Evolutionary conservation across 2,797 vertebrate species (phyloP).

Genomic region (Hydrocynus forskahlii): DNA sequence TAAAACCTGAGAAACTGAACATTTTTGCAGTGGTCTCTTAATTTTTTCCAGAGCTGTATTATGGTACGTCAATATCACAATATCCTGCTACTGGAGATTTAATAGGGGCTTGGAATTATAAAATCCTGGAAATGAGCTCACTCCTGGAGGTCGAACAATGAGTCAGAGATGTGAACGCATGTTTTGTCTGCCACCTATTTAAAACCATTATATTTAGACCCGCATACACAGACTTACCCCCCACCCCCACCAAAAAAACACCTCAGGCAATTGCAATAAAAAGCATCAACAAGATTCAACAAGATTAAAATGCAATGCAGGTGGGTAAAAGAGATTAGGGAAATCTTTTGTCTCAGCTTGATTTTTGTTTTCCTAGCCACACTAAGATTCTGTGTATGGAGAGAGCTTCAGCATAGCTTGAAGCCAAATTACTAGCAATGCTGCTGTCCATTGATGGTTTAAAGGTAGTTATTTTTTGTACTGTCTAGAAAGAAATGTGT

Average conservation of each 20-base stretch:
- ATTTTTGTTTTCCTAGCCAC: background rate
- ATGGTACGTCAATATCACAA: no score
- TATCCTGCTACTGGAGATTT: background rate
- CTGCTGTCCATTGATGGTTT: background rate
- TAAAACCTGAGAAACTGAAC: no score
- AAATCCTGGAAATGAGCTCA: background rate
- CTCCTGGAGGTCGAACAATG: background rate
- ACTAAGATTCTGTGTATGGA: background rate
- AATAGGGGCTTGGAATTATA: background rate
- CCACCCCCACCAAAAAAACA: background rate
- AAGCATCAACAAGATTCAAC: conserved; percentile 1
- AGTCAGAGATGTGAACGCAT: background rate
- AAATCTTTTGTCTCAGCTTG: conserved; percentile 14
- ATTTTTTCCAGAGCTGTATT: no score
- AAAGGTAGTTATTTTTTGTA: background rate
- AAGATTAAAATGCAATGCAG: conserved; percentile 23
- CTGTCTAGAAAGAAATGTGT: background rate
- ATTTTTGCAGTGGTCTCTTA: no score
- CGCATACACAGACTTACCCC: background rate
- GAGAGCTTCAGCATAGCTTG: background rate
- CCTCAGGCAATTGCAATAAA: background rate
- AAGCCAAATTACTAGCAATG: background rate
- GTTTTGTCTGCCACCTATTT: conserved; percentile 17
- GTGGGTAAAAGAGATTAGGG: background rate
- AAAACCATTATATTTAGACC: conserved; percentile 21